Evolutionary conservation across 2,888 invertebrate species (phyloP), one percentile per base, ranked within the genome.

Genomic region (Hymenopus coronatus): DNA sequence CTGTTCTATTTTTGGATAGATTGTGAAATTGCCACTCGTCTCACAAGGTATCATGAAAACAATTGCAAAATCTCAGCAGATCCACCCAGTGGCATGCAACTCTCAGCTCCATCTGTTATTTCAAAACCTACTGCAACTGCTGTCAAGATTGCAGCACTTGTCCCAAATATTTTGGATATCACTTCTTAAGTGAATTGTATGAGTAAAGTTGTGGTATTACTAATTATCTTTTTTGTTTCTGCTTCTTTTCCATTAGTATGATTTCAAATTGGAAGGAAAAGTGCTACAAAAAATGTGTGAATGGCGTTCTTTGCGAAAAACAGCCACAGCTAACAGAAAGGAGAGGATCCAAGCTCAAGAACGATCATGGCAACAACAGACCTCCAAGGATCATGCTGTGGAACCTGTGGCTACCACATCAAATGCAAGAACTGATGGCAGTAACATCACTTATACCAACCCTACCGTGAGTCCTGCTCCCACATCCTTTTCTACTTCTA

Each of bases 191-290:
- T 40, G 4, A 9, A 40, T 40, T 40, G 9, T 40, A 6, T 83
- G 9, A 28, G 12, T n/a, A 20, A 86, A 12, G 30, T n/a, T 33
- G 3, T 27, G 12, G 28, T 87, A 7, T 30, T n/a, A n/a, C 14
- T 33, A 82, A 20, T 82, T 40, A 83, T 70, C 82, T 83, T 54
- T 8, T 25, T 33, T 15, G 15, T 6, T 88, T 87, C 33, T 15
- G 4, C 20, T 15, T 28, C 28, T 28, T 40, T 40, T 0, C 40
- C 6, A 40, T 86, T 91, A 95, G 91, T 97, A 96, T 92, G 95
- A 97, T 93, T 97, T 97, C 92, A 95, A 94, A 89, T 94, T 97
- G 91, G 98, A 98, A 92, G 95, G 94, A 90, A 96, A 96, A 91
- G 96, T 97, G 84, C 93, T 97, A 91, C 94, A 95, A 84, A 96